Base-by-base conservation (phyloP, 2,888 invertebrate genomes). In the Heterodera filipjevi region DNA sequence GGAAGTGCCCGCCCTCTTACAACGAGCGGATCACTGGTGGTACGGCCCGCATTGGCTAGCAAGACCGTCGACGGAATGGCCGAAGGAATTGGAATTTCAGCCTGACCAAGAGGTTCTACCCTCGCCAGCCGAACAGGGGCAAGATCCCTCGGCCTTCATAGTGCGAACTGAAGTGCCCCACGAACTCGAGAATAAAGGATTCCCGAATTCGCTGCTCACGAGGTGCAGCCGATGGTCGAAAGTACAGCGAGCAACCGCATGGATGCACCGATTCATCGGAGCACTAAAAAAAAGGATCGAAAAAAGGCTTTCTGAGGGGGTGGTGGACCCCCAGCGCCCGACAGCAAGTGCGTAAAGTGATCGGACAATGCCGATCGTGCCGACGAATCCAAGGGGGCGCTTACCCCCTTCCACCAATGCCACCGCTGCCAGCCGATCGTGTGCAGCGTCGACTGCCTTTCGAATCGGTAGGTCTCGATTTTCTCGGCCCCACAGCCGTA, bases 391-490 rank as follows among this genome's bases (percentile, higher is more conserved):
- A 49, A 14, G n/a, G 16, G 12, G 22, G 10, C 2, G 66, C 79
- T 22, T 82, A 66, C 66, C 1, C 30, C 10, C 76, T 77, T 16
- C 82, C 82, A 22, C n/a, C 44, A 14, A 68, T 76, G 77, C 44
- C 39, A 12, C 27, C 77, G n/a, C 22, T 81, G 14, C 81, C 81
- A 3, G 19, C 39, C 16, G 81, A 76, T 19, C 59, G 84, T 30
- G 81, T 83, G 0, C 66, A 19, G 14, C 16, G 33, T 30, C 16
- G 78, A 8, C 33, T 10, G 10, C 82, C 84, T 0, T 84, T 85
- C 77, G 44, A 79, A 22, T 35, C 76, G n/a, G 76, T 70, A 22
- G 85, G 85, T 10, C 16, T 83, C 2, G 85, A 85, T 35, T 79
- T 78, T 30, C 81, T 82, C 19, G 78, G 78, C 0, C 76, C 78